These are phyloP conservation scores for Parauchenoglanis ngamensis DNA, from an alignment of 2,797 vertebrate species.

Conservation along the genomic window DNA sequence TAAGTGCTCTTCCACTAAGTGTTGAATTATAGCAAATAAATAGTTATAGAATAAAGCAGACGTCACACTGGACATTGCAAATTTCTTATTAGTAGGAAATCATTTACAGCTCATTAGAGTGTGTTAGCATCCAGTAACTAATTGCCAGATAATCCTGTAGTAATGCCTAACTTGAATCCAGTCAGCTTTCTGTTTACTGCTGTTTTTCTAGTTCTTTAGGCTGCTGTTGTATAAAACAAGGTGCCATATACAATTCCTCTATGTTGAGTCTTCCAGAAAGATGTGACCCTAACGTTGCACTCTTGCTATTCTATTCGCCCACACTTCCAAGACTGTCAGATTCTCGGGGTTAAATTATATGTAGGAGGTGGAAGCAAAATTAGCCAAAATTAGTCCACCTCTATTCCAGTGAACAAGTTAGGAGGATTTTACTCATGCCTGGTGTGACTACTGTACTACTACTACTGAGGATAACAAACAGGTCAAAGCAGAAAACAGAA, in stretches of 20 bases:
- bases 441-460: background rate
- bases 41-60: slow-evolving; percentile 19
- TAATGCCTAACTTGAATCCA: background rate
- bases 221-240: background rate
- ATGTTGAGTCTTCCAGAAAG: background rate
- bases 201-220: background rate
- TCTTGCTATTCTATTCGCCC: background rate
- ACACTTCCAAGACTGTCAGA: background rate
- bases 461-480: background rate
- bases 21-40: background rate
- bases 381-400: background rate
- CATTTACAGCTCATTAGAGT: background rate
- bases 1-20: slow-evolving; percentile 1
- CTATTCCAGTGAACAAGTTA: background rate
- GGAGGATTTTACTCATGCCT: background rate
- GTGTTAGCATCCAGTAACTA: background rate
- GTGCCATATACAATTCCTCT: background rate
- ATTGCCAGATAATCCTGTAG: background rate
- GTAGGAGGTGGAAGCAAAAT: background rate
- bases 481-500: background rate
- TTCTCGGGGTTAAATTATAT: background rate
- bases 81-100: background rate
- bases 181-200: background rate
- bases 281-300: background rate
- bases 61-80: background rate